phyloP scores from a whole-genome alignment of 1,140 invertebrate species.

The Neodiprion virginianus region DNA sequence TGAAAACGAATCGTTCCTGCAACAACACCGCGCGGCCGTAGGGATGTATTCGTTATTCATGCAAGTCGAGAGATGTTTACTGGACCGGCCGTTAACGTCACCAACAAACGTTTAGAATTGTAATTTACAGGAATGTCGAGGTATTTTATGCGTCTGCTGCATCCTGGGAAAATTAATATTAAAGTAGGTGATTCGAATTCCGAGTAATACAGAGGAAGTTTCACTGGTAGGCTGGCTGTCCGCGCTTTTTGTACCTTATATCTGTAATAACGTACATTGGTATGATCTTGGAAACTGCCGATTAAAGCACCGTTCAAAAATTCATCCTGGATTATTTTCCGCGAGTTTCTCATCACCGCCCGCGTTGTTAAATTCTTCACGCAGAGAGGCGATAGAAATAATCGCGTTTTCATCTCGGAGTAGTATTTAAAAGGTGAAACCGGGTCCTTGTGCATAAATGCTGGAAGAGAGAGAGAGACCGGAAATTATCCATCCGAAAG shows the following conservation, averaged over 20 bases:
- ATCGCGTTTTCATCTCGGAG: too few relatives aligned
- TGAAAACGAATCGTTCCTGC: background rate
- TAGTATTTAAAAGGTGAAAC: too few relatives aligned
- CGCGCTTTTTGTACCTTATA: background rate
- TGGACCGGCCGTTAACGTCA: conserved; percentile 2
- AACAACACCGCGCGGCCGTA: too few relatives aligned
- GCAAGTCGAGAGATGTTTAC: background rate
- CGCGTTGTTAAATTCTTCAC: too few relatives aligned
- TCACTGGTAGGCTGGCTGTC: background rate
- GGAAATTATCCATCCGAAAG: too few relatives aligned
- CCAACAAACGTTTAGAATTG: background rate
- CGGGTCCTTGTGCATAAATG: too few relatives aligned
- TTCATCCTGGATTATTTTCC: background rate
- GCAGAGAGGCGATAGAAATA: too few relatives aligned
- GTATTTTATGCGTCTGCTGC: background rate
- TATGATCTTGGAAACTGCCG: background rate
- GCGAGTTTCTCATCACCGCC: too few relatives aligned
- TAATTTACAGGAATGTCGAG: conserved; percentile 3
- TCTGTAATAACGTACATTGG: background rate
- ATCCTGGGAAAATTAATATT: conserved; percentile 4
- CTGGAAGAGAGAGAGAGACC: too few relatives aligned
- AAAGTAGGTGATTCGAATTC: background rate
- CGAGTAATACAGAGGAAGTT: background rate
- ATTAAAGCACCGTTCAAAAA: background rate
- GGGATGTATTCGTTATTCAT: background rate